Evolutionary conservation across 2,797 vertebrate genomes (phyloP).

Genomic region (Philypnodon macrostomus): DNA sequence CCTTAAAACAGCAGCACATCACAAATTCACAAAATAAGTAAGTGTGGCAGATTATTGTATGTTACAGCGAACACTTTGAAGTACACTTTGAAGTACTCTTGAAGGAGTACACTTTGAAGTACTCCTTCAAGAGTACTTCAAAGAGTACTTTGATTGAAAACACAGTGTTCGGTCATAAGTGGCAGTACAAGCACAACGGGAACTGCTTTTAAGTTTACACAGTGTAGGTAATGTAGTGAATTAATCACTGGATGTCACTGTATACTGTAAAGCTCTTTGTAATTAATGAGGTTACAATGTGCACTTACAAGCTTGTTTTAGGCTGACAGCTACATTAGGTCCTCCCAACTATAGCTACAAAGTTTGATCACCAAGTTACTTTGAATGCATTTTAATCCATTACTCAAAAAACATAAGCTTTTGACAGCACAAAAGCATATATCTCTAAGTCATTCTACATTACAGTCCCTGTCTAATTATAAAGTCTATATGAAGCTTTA

Average conservation of each 20-base stretch:
- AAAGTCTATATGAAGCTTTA: no score
- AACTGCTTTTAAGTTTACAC: neutral
- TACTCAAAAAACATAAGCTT: constrained; percentile 1
- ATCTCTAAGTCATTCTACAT: no score
- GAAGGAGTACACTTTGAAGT: no score
- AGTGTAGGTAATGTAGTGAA: neutral
- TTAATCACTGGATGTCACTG: neutral
- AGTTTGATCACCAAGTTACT: neutral
- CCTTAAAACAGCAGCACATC: no score
- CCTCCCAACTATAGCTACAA: neutral
- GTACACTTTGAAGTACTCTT: no score
- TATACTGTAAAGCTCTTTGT: neutral
- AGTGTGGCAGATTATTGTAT: no score
- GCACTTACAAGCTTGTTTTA: constrained; percentile 3
- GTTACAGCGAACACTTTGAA: no score
- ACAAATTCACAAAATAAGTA: no score
- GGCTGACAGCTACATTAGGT: neutral
- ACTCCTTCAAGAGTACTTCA: no score
- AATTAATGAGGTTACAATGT: constrained; percentile 5
- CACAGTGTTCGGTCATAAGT: neutral
- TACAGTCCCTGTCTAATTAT: neutral
- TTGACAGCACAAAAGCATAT: no score
- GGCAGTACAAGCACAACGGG: neutral
- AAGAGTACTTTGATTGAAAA: no score
- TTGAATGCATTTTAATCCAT: neutral